Evolutionary conservation across 64 coral and sea anemone species (phyloP).

Genomic region (Stylophora pistillata): DNA sequence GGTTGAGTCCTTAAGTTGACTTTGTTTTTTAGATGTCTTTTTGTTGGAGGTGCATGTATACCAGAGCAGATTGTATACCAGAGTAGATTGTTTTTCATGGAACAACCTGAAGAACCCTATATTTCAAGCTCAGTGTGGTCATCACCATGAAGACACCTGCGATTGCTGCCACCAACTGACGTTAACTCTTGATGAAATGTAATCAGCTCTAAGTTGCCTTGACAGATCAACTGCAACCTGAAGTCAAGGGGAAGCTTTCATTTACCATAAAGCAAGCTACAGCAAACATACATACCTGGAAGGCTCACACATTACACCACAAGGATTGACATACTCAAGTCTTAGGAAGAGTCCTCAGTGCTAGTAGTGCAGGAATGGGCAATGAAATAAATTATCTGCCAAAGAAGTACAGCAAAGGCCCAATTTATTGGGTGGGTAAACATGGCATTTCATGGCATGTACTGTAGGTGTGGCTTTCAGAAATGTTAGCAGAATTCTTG

Average conservation of each 20-base stretch:
- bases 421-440: slow-evolving; percentile 49
- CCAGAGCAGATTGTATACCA: too few species aligned
- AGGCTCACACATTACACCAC: slow-evolving; percentile 11
- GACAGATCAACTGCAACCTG: background rate
- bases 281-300: background rate
- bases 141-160: background rate
- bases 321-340: background rate
- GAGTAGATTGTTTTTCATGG: too few species aligned
- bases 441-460: slow-evolving; percentile 42
- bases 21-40: too few species aligned
- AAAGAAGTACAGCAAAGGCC: slow-evolving; percentile 40
- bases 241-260: slow-evolving; percentile 1
- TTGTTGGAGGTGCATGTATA: too few species aligned
- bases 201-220: background rate
- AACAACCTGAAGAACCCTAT: background rate
- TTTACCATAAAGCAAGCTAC: slow-evolving; percentile 19
- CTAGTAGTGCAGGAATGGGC: slow-evolving; percentile 47
- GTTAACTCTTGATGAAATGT: background rate
- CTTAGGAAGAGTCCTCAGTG: slow-evolving; percentile 18
- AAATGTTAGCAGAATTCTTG: background rate
- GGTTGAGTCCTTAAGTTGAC: too few species aligned
- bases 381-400: slow-evolving; percentile 48
- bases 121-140: background rate
- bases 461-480: slow-evolving; percentile 23
- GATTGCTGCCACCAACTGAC: background rate